phyloP scores from a whole-genome alignment of 2,797 vertebrate species.

The Lerista edwardsae region DNA sequence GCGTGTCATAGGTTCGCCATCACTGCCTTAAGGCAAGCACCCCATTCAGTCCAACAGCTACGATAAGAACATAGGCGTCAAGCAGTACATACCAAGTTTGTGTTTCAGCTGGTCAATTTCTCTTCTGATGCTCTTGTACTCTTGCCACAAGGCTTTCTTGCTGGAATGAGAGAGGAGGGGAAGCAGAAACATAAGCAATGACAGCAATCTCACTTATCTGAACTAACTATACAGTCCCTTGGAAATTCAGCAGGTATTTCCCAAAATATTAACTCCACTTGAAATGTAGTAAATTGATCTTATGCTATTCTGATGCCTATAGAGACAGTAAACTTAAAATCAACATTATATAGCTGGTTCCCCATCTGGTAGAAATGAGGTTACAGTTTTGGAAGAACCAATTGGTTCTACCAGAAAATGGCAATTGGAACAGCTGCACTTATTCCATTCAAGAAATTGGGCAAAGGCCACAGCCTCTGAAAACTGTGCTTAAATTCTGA shows the following conservation, averaged over 20 bases:
- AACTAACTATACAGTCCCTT: not conserved
- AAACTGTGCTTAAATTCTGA: not conserved
- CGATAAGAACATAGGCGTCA: not conserved
- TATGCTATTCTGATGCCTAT: not conserved
- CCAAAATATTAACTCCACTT: not conserved
- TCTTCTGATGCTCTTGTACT: constrained; percentile 78
- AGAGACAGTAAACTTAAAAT: not conserved
- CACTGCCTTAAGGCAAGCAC: no score
- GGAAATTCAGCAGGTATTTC: not conserved
- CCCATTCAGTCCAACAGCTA: not conserved
- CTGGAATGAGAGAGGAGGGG: constrained; percentile 62
- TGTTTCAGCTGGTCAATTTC: constrained; percentile 83
- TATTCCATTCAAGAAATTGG: not conserved
- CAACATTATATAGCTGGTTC: not conserved
- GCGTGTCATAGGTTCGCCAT: no score
- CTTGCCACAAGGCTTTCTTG: constrained; percentile 79
- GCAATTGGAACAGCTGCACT: not conserved
- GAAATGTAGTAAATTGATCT: not conserved
- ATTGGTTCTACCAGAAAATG: not conserved
- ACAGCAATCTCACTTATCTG: not conserved
- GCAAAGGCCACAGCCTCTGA: not conserved
- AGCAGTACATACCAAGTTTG: constrained; percentile 77
- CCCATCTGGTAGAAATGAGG: not conserved
- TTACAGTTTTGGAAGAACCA: not conserved
- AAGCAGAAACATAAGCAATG: not conserved